Evolutionary conservation across 1,140 invertebrate genomes (phyloP).

Genomic region (Rhyzopertha dominica): DNA sequence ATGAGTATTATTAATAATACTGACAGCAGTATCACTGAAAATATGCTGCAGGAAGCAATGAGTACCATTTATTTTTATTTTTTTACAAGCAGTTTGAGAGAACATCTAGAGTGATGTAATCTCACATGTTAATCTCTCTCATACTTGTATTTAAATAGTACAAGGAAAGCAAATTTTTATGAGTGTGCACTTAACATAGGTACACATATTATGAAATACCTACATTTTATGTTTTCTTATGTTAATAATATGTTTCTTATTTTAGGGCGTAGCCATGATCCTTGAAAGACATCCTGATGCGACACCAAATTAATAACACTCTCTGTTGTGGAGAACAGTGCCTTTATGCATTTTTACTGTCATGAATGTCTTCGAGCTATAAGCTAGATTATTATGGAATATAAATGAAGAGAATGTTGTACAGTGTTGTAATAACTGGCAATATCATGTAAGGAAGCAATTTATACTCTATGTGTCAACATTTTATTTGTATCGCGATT

Average conservation of each 20-base stretch:
- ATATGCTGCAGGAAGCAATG: too few relatives aligned
- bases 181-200: too few relatives aligned
- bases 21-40: too few relatives aligned
- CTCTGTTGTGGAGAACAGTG: background rate
- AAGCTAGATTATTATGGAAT: background rate
- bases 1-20: too few relatives aligned
- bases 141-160: too few relatives aligned
- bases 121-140: too few relatives aligned
- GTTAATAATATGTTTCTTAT: slow-evolving; percentile 30
- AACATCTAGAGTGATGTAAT: too few relatives aligned
- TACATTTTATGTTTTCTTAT: slow-evolving; percentile 8
- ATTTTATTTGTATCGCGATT: slow-evolving; percentile 4
- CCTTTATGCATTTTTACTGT: slow-evolving; percentile 3
- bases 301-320: slow-evolving; percentile 46
- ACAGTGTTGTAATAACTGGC: slow-evolving; percentile 1
- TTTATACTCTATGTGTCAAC: too few relatives aligned
- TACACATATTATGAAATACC: too few relatives aligned
- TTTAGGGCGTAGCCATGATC: slow-evolving; percentile 92
- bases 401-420: slow-evolving; percentile 1
- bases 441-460: slow-evolving; percentile 1
- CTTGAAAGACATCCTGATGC: slow-evolving; percentile 89
- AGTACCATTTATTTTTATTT: too few relatives aligned
- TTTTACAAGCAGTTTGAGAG: too few relatives aligned
- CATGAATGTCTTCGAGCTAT: background rate
- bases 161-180: too few relatives aligned